phyloP scores from a whole-genome alignment of 1,140 invertebrate genomes.

The Apocrypta bakeri region DNA sequence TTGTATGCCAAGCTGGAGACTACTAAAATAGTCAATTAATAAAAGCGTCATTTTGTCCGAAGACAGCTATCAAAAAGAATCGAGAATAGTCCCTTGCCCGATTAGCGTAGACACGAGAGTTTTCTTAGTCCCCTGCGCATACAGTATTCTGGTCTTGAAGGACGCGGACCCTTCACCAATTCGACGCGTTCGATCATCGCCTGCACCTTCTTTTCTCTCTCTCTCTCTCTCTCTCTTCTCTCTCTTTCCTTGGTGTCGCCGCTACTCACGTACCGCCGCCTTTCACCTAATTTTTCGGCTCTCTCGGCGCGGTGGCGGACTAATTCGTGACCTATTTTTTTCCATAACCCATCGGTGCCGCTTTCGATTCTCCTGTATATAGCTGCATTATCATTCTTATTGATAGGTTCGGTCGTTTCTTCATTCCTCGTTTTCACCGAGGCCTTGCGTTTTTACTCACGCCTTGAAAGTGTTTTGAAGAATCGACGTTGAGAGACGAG shows the following conservation, averaged over 20 bases:
- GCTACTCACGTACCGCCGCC: neutral
- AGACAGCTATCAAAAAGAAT: neutral
- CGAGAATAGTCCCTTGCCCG: neutral
- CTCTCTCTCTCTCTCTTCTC: slow-evolving; percentile 39
- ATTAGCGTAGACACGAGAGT: too few relatives aligned
- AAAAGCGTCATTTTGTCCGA: slow-evolving; percentile 18
- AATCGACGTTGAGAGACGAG: neutral
- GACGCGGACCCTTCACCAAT: slow-evolving; percentile 47
- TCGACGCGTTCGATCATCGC: neutral
- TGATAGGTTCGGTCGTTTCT: neutral
- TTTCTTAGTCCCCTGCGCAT: too few relatives aligned
- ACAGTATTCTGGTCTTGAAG: slow-evolving; percentile 48
- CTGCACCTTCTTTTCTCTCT: neutral
- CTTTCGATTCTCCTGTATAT: slow-evolving; percentile 28
- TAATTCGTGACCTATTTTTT: slow-evolving; percentile 32
- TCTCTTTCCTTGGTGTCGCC: neutral
- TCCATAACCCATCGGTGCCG: neutral
- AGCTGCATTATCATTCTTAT: neutral
- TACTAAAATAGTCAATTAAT: too few relatives aligned
- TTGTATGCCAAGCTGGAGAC: too few relatives aligned
- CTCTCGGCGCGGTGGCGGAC: neutral
- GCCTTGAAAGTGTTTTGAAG: neutral
- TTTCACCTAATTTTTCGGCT: slow-evolving; percentile 41
- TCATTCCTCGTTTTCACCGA: neutral
- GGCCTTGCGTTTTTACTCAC: too few relatives aligned